phyloP scores from a whole-genome alignment of 2,797 vertebrate genomes.

The Sarcoramphus papa region DNA sequence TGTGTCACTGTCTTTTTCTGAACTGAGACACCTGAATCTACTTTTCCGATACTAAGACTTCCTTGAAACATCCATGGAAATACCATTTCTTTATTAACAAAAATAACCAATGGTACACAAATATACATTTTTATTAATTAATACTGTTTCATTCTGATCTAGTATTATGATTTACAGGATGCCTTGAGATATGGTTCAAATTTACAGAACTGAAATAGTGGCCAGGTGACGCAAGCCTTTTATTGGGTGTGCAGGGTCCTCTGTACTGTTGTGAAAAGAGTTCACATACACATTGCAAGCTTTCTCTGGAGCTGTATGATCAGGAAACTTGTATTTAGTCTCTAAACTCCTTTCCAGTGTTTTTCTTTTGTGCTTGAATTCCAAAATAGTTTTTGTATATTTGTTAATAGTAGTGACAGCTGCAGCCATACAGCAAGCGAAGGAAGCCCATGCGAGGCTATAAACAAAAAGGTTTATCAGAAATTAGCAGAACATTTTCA shows the following conservation, averaged over 20 bases:
- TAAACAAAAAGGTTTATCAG: constrained; percentile 2
- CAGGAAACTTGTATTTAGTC: constrained; percentile 82
- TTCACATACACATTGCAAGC: constrained; percentile 89
- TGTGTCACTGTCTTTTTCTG: neutral
- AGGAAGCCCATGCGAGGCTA: constrained; percentile 91
- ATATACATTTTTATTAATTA: neutral
- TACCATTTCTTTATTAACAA: neutral
- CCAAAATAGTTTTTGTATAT: constrained; percentile 87
- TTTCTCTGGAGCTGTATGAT: constrained; percentile 80
- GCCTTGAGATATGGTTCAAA: constrained; percentile 70
- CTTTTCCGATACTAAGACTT: neutral
- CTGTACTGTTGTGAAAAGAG: constrained; percentile 78
- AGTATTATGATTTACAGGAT: constrained; percentile 76
- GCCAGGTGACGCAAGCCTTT: constrained; percentile 74
- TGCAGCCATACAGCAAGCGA: constrained; percentile 90
- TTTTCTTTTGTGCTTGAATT: constrained; percentile 88
- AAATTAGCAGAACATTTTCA: neutral
- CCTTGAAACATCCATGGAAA: neutral
- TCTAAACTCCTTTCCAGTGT: constrained; percentile 87
- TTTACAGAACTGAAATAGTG: constrained; percentile 77
- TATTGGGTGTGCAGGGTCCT: constrained; percentile 79
- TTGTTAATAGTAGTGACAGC: constrained; percentile 88
- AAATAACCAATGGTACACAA: neutral
- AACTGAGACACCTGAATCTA: neutral
- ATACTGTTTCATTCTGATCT: neutral